phyloP scores from a whole-genome alignment of 2,888 invertebrate genomes.

The Melanophora roralis region DNA sequence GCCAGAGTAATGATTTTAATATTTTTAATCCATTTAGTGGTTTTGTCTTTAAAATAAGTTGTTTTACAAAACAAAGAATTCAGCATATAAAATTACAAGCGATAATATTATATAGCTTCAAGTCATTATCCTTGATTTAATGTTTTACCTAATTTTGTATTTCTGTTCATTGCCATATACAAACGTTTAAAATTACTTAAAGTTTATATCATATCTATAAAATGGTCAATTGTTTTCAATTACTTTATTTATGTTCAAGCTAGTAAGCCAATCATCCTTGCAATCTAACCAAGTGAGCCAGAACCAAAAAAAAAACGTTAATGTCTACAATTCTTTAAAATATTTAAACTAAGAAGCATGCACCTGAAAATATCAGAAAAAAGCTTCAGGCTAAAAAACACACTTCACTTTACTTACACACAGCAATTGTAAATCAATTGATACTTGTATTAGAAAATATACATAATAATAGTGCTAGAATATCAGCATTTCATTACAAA shows the following conservation, averaged over 20 bases:
- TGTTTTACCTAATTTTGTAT: not conserved
- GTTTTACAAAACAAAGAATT: too few relatives aligned
- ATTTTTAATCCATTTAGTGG: too few relatives aligned
- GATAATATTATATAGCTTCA: too few relatives aligned
- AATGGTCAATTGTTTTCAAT: slow-evolving; percentile 58
- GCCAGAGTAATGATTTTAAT: too few relatives aligned
- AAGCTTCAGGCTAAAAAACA: slow-evolving; percentile 24
- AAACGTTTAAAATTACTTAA: slow-evolving; percentile 45
- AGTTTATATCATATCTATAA: slow-evolving; percentile 47
- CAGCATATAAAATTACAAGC: too few relatives aligned
- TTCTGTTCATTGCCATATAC: slow-evolving; percentile 17
- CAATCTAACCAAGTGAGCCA: slow-evolving; percentile 11
- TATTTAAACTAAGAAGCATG: slow-evolving; percentile 41
- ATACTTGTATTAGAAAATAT: not conserved
- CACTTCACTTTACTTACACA: not conserved
- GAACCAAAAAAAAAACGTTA: slow-evolving; percentile 35
- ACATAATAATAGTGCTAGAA: slow-evolving; percentile 22
- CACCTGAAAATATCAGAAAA: slow-evolving; percentile 45
- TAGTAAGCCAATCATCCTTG: not conserved
- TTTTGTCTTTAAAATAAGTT: too few relatives aligned
- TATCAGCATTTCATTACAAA: slow-evolving; percentile 46
- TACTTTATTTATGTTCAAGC: slow-evolving; percentile 35
- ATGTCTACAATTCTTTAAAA: slow-evolving; percentile 52
- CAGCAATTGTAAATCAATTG: not conserved
- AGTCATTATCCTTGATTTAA: too few relatives aligned